Base-by-base conservation (phyloP, 1,140 invertebrate genomes). In the Phymorhynchus buccinoides region DNA sequence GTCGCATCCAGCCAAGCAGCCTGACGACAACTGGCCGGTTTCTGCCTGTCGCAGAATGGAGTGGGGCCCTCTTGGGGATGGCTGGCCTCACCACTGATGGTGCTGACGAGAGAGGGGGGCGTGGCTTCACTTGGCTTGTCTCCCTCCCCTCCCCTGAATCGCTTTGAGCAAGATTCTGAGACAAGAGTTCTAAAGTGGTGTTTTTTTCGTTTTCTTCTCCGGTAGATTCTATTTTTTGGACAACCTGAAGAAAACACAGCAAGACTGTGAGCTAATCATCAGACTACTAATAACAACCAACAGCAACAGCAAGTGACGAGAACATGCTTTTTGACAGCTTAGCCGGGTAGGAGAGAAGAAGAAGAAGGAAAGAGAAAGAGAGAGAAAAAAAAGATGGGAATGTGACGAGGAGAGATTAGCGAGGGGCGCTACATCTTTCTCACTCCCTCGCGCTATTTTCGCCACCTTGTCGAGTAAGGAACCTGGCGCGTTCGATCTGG, bases 11-110 rank as follows among this genome's bases (percentile, higher is more conserved):
- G 44, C 44, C 77, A 52, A 27, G n/a, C 77, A 41, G 27, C 77
- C 32, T 35, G 32, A n/a, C n/a, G n/a, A n/a, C n/a, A n/a, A 73
- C 32, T 39, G 32, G 71, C 32, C n/a, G 37, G 22, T 27, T 62
- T 27, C 37, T 6, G 12, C 30, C n/a, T 39, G 77, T 79, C 77
- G 77, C 77, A 79, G 77, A 79, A n/a, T n/a, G n/a, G n/a, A 79
- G 73, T 56, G 77, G 32, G 77, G 77, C 77, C 77, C 77, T 79
- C 39, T 30, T 16, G 3, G 77, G 77, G 77, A 79, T 79, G 77
- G 41, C 42, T 56, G 1, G 37, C 42, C 14, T 1, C 3, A 30
- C 9, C 39, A 78, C 37, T 30, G 75, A 42, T 78, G 44, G 44
- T 73, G 71, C 71, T 73, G 71, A 71, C 32, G 27, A 27, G 52